phyloP scores from a whole-genome alignment of 2,888 invertebrate species.

The Auanema sp. region DNA sequence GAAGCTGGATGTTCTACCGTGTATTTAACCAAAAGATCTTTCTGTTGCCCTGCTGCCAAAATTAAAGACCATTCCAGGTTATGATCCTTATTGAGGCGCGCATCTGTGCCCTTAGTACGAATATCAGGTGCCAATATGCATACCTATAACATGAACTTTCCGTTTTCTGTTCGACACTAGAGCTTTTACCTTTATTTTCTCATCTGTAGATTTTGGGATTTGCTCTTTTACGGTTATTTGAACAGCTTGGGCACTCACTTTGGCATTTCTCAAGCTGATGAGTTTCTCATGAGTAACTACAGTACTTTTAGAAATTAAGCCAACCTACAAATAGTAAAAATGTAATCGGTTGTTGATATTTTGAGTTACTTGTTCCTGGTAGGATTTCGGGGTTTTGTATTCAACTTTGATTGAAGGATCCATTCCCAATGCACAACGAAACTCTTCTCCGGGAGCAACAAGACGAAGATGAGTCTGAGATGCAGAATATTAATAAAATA shows the following conservation, averaged over 20 bases:
- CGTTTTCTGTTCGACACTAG: not conserved
- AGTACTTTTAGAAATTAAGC: constrained; percentile 63
- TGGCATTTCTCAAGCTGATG: constrained; percentile 65
- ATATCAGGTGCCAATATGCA: constrained; percentile 54
- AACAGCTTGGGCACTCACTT: constrained; percentile 53
- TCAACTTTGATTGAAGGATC: constrained; percentile 66
- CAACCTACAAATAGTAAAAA: constrained; percentile 47
- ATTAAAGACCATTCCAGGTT: constrained; percentile 59
- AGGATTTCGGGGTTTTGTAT: constrained; percentile 64
- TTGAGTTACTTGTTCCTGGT: constrained; percentile 51
- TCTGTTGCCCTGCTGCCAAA: constrained; percentile 55
- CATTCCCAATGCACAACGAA: constrained; percentile 66
- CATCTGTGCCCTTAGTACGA: constrained; percentile 31
- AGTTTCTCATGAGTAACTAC: constrained; percentile 59
- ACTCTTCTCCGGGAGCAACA: constrained; percentile 66
- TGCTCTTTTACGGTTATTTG: constrained; percentile 65
- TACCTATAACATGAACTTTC: constrained; percentile 18
- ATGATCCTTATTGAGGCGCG: constrained; percentile 56
- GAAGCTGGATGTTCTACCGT: constrained; percentile 55
- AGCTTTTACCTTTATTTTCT: constrained; percentile 65
- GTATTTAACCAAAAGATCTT: constrained; percentile 52
- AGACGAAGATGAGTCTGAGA: constrained; percentile 60
- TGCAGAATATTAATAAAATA: not conserved
- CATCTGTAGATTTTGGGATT: constrained; percentile 65
- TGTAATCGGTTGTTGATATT: not conserved